Percentiles rank a stretch among this genome's conserved stretches.
Conservation (phyloP, 2,797 vertebrate species). For the Peromyscus eremicus region DNA sequence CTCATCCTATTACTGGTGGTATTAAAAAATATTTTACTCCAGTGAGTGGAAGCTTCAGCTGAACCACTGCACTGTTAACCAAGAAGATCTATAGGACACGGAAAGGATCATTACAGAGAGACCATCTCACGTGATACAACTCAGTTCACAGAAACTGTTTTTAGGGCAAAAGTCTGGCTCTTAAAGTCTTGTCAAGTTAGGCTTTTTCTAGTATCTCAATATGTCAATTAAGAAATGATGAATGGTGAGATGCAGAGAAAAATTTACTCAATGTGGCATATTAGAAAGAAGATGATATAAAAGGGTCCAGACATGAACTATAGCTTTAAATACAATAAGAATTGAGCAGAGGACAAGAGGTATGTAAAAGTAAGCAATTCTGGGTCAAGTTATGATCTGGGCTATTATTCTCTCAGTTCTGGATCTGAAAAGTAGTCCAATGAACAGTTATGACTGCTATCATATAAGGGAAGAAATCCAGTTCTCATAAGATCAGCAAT, state of each 20-base stretch:
- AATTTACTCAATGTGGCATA: neutral
- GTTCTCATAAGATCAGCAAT: neutral
- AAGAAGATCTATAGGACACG: neutral
- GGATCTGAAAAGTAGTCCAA: neutral
- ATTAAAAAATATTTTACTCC: neutral
- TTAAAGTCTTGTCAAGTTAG: neutral
- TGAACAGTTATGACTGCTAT: neutral
- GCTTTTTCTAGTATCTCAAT: neutral
- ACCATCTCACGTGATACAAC: neutral
- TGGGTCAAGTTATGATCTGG: no score
- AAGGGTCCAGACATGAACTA: neutral
- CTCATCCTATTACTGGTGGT: neutral
- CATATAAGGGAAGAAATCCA: neutral
- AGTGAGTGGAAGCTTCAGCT: neutral
- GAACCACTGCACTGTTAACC: neutral
- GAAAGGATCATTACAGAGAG: neutral
- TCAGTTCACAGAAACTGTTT: neutral
- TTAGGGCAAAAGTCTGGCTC: neutral
- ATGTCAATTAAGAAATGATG: neutral
- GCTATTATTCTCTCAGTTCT: no score
- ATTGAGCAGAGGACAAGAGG: neutral
- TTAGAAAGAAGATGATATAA: neutral
- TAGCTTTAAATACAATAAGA: neutral
- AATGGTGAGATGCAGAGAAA: neutral
- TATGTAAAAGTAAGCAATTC: neutral